Percentiles rank a stretch among this genome's conserved stretches.
Conservation (phyloP, 1,140 invertebrate genomes). For the Drosophila nannoptera region DNA sequence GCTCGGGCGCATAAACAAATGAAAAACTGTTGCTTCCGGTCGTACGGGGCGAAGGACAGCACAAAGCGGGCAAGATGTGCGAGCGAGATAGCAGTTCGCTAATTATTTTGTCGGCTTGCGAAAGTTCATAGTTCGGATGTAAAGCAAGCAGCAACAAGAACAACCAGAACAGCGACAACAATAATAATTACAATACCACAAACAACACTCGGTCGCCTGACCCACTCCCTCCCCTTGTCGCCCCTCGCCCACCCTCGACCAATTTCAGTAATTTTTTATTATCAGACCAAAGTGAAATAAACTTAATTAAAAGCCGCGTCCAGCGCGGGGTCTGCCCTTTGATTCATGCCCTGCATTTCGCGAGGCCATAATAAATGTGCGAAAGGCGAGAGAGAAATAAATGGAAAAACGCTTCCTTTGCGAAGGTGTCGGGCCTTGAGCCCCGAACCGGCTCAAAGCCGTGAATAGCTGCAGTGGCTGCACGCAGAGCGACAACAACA, state of each 20-base stretch:
- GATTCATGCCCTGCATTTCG: slow-evolving; percentile 70
- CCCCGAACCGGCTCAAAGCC: slow-evolving; percentile 13
- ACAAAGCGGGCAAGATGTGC: not conserved
- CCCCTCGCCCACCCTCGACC: not conserved
- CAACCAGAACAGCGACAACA: slow-evolving; percentile 14
- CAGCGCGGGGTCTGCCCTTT: slow-evolving; percentile 37
- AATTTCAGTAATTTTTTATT: slow-evolving; percentile 66
- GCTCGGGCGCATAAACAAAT: slow-evolving; percentile 62
- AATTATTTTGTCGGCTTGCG: slow-evolving; percentile 74
- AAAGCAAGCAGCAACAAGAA: slow-evolving; percentile 48
- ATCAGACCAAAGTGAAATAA: slow-evolving; percentile 66
- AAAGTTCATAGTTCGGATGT: slow-evolving; percentile 75
- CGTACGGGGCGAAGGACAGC: slow-evolving; percentile 12
- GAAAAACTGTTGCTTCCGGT: slow-evolving; percentile 72
- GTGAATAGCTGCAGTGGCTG: not conserved
- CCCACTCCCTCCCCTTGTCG: too few species aligned
- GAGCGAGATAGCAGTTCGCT: slow-evolving; percentile 43
- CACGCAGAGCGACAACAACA: not conserved
- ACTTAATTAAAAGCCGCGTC: slow-evolving; percentile 66
- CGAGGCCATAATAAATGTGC: slow-evolving; percentile 54
- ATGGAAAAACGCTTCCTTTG: not conserved
- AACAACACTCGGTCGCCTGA: slow-evolving; percentile 12
- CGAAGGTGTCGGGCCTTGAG: slow-evolving; percentile 3
- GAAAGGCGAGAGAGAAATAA: slow-evolving; percentile 42
- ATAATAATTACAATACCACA: slow-evolving; percentile 42